These are phyloP conservation scores for Sebastes minor DNA, from an alignment of 2,797 vertebrate genomes.

Conservation along the genomic window DNA sequence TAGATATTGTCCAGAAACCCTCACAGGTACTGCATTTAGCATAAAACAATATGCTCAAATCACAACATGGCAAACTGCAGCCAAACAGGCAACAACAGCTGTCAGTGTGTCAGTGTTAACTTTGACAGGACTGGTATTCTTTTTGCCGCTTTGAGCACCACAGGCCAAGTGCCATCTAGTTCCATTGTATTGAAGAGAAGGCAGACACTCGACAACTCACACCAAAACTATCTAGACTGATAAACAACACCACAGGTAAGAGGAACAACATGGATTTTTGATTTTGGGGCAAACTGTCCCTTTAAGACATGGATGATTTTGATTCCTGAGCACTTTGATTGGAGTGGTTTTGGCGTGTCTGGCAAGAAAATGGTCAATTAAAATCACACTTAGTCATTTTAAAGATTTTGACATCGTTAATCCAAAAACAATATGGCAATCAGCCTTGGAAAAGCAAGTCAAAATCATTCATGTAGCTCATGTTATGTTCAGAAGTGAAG, in stretches of 20 bases:
- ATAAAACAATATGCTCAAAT: too few relatives aligned
- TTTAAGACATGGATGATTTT: neutral
- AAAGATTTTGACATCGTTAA: neutral
- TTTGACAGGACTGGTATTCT: too few relatives aligned
- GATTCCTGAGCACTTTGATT: neutral
- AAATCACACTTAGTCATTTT: neutral
- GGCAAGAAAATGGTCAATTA: neutral
- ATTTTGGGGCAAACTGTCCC: neutral
- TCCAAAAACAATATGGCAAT: neutral
- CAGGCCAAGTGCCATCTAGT: too few relatives aligned
- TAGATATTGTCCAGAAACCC: too few relatives aligned
- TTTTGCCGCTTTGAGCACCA: too few relatives aligned
- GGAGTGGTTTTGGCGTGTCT: neutral
- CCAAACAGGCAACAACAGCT: too few relatives aligned
- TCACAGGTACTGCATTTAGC: too few relatives aligned
- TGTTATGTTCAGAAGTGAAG: neutral
- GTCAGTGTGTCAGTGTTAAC: too few relatives aligned
- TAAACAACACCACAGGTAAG: neutral
- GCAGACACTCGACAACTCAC: too few relatives aligned
- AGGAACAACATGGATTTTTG: neutral
- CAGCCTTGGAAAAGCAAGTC: neutral
- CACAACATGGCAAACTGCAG: too few relatives aligned
- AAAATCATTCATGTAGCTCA: neutral
- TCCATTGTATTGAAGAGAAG: too few relatives aligned
- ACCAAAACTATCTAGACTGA: neutral